Evolutionary conservation across 2,888 invertebrate genomes (phyloP).

Genomic region (Hybos culiciformis): DNA sequence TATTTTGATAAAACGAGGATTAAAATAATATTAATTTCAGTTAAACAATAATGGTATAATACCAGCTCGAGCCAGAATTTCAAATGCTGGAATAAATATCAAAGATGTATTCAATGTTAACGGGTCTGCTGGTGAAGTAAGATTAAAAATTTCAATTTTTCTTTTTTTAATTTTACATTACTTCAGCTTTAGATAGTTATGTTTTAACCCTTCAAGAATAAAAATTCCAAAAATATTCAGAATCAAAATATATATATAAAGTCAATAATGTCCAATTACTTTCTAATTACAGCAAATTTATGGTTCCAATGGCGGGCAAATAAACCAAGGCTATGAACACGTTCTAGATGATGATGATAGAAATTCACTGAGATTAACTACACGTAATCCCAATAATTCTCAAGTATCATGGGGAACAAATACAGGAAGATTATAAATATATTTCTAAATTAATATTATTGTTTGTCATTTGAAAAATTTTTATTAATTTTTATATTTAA

Average conservation of each 20-base stretch:
- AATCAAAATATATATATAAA: neutral
- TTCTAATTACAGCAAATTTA: constrained; percentile 22
- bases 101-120: constrained; percentile 69
- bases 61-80: constrained; percentile 54
- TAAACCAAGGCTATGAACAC: constrained; percentile 65
- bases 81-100: constrained; percentile 63
- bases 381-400: constrained; percentile 41
- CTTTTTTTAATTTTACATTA: neutral
- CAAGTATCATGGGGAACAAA: constrained; percentile 45
- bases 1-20: neutral
- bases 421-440: constrained; percentile 29
- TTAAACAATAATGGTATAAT: constrained; percentile 46
- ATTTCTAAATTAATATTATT: too few relatives aligned
- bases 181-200: neutral
- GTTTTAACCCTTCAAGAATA: too few relatives aligned
- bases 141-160: neutral
- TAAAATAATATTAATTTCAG: constrained; percentile 23
- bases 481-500: too few relatives aligned
- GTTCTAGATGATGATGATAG: constrained; percentile 52
- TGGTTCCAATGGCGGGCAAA: constrained; percentile 44
- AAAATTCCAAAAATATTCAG: neutral
- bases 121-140: constrained; percentile 34
- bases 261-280: neutral
- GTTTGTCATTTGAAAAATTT: too few relatives aligned
- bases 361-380: constrained; percentile 60